These are phyloP conservation scores for Hycleus phaleratus DNA, from an alignment of 1,140 invertebrate species.

Conservation along the genomic window DNA sequence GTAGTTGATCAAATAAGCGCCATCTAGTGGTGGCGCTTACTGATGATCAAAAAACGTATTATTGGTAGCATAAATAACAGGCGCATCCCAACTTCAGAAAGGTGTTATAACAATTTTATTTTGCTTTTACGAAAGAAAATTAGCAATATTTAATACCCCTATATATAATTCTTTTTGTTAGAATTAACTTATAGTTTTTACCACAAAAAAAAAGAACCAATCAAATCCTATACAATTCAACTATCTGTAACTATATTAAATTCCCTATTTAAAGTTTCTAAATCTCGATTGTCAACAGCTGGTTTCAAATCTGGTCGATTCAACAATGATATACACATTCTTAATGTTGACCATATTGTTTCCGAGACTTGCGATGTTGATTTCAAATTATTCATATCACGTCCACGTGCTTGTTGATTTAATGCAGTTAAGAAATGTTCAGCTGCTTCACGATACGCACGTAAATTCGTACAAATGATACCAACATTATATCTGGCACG, in stretches of 20 bases:
- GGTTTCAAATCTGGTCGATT: conserved; percentile 71
- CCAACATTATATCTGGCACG: conserved; percentile 95
- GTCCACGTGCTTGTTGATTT: conserved; percentile 82
- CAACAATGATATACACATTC: conserved; percentile 83
- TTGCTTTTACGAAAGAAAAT: no score
- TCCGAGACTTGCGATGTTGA: conserved; percentile 71
- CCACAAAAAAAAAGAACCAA: no score
- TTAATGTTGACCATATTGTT: conserved; percentile 90
- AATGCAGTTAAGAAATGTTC: conserved; percentile 91
- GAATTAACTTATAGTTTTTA: no score
- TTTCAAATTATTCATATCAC: conserved; percentile 44
- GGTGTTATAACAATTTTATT: no score
- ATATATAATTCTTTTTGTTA: no score
- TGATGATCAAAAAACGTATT: no score
- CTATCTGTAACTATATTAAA: conserved; percentile 39
- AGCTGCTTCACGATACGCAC: conserved; percentile 86
- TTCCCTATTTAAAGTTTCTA: conserved; percentile 55
- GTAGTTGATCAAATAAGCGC: no score
- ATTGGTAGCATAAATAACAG: no score
- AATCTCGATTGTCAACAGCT: conserved; percentile 64
- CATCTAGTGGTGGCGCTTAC: no score
- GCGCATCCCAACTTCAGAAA: no score
- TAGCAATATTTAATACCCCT: no score
- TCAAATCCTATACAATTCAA: neutral
- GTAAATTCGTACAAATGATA: conserved; percentile 95